These are phyloP conservation scores for Macquaria ambigua DNA, from an alignment of 2,113 vertebrate genomes.

Conservation along the genomic window DNA sequence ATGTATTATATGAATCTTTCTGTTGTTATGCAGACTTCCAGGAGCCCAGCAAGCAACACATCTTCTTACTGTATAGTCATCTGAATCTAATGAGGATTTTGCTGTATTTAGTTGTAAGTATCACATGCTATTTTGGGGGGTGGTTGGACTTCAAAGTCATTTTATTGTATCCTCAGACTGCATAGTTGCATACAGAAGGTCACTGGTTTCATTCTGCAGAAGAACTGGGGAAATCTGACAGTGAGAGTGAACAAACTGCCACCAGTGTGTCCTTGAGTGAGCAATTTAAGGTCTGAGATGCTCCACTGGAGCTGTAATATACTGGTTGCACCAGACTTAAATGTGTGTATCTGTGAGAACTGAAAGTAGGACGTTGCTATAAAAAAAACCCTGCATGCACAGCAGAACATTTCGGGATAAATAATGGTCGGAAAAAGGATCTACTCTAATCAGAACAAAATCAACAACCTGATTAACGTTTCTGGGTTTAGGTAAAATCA, in stretches of 20 bases:
- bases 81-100: neutral
- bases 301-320: neutral
- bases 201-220: constrained; percentile 30
- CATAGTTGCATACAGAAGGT: constrained; percentile 1
- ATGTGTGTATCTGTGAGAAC: neutral
- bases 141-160: constrained; percentile 5
- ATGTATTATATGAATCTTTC: no score
- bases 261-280: neutral
- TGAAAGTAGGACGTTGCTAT: neutral
- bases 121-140: neutral
- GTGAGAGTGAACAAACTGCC: neutral
- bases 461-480: neutral
- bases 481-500: constrained; percentile 10
- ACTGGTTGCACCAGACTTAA: neutral
- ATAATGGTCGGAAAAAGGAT: neutral
- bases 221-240: neutral
- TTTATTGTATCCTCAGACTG: neutral
- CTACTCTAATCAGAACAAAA: neutral
- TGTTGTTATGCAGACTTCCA: constrained; percentile 2
- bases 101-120: neutral
- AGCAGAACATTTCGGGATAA: neutral
- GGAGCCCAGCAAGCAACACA: neutral
- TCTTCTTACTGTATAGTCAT: neutral
- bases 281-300: neutral
- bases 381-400: neutral